phyloP scores from a whole-genome alignment of 2,797 vertebrate species.

The Neostethus bicornis region DNA sequence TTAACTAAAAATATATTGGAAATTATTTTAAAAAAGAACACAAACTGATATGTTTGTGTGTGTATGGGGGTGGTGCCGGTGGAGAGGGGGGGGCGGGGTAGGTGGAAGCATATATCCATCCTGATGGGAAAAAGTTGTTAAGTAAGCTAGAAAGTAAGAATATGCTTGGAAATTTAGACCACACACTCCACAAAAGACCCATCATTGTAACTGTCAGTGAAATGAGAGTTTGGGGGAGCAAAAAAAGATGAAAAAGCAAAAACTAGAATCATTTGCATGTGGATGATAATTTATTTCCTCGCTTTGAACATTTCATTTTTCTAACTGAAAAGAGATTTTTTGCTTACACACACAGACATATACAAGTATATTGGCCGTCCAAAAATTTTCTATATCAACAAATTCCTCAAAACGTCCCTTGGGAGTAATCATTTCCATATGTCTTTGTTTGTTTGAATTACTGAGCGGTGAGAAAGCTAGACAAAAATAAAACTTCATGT shows the following conservation, averaged over 20 bases:
- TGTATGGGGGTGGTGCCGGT: conserved; percentile 35
- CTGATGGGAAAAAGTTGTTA: conserved; percentile 13
- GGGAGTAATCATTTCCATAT: too few relatives aligned
- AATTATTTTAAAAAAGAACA: conserved; percentile 60
- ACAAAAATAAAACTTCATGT: too few relatives aligned
- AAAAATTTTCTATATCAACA: too few relatives aligned
- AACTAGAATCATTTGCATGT: conserved; percentile 35
- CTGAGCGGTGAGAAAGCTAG: too few relatives aligned
- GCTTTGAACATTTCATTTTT: too few relatives aligned
- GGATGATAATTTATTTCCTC: too few relatives aligned
- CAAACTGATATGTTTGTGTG: conserved; percentile 35
- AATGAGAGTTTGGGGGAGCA: conserved; percentile 14
- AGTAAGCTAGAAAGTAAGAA: conserved; percentile 33
- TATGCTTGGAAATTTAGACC: conserved; percentile 40
- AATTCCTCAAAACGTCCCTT: too few relatives aligned
- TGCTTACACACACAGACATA: too few relatives aligned
- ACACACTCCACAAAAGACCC: conserved; percentile 33
- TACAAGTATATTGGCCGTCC: too few relatives aligned
- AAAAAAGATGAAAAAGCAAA: too few relatives aligned
- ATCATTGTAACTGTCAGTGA: conserved; percentile 8
- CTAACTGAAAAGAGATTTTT: too few relatives aligned
- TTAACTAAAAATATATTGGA: conserved; percentile 56
- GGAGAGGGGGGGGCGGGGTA: conserved; percentile 37
- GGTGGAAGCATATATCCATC: background rate
- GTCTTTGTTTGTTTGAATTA: too few relatives aligned